Conservation (phyloP, 2,888 invertebrate species). For the Neoscelio sp. region DNA sequence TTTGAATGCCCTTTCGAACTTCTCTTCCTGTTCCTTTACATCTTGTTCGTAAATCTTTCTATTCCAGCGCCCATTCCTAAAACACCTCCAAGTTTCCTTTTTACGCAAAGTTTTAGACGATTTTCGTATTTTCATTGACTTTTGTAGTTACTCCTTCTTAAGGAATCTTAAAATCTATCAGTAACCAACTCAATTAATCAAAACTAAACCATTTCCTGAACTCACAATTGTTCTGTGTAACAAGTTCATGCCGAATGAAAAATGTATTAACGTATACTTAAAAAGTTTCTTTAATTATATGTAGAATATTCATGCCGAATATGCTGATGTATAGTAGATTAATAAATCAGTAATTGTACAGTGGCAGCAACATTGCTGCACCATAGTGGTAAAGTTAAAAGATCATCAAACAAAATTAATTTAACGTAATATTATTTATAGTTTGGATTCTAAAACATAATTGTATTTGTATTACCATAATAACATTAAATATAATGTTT, state of each 20-base stretch:
- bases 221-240: neutral
- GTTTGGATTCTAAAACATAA: too few species aligned
- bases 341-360: too few species aligned
- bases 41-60: conserved; percentile 24
- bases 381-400: too few species aligned
- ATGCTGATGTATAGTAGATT: too few species aligned
- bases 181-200: conserved; percentile 14
- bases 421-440: too few species aligned
- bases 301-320: too few species aligned
- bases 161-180: conserved; percentile 5
- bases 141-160: neutral
- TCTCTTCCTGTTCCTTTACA: conserved; percentile 14
- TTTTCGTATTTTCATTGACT: conserved; percentile 5
- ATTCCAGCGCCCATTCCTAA: conserved; percentile 3
- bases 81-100: conserved; percentile 20
- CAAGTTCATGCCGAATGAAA: neutral
- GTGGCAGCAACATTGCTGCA: too few species aligned
- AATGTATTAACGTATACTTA: too few species aligned
- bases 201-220: neutral
- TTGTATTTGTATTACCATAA: too few species aligned
- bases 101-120: conserved; percentile 9
- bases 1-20: conserved; percentile 45
- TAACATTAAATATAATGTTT: neutral
- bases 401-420: too few species aligned
- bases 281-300: too few species aligned